Conservation (phyloP, 2,113 vertebrate genomes). For the Xenotilapia flavipinnis region DNA sequence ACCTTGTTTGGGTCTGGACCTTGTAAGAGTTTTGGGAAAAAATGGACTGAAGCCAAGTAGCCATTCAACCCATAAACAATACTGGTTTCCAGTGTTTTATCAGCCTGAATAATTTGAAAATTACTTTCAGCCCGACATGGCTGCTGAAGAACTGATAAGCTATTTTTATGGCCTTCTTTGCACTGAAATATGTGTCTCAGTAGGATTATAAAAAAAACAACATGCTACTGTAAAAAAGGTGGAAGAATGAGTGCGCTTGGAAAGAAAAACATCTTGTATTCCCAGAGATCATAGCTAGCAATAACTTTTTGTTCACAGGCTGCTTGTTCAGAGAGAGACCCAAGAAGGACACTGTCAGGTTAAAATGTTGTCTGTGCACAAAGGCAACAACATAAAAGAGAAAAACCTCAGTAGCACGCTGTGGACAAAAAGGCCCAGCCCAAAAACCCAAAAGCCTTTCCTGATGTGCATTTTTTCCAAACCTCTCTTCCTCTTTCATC, state of each 20-base stretch:
- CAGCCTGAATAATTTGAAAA: neutral
- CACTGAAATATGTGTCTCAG: neutral
- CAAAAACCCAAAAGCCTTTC: conserved; percentile 37
- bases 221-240: neutral
- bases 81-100: conserved; percentile 1
- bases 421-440: conserved; percentile 8
- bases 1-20: neutral
- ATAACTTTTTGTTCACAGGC: neutral
- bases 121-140: neutral
- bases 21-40: neutral
- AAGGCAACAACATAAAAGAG: neutral
- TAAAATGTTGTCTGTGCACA: neutral
- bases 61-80: conserved; percentile 2
- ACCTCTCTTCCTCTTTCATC: conserved; percentile 31
- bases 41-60: conserved; percentile 12
- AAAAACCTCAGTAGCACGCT: neutral
- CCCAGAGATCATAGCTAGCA: neutral
- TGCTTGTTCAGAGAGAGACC: neutral
- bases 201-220: neutral
- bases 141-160: neutral
- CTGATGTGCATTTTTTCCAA: conserved; percentile 32
- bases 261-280: neutral
- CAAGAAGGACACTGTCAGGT: neutral
- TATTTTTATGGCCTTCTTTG: neutral
- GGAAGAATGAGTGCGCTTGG: neutral